Evolutionary conservation across 1,140 invertebrate genomes (phyloP), one percentile per base, ranked within the genome.

Genomic region (Goniozus legneri): DNA sequence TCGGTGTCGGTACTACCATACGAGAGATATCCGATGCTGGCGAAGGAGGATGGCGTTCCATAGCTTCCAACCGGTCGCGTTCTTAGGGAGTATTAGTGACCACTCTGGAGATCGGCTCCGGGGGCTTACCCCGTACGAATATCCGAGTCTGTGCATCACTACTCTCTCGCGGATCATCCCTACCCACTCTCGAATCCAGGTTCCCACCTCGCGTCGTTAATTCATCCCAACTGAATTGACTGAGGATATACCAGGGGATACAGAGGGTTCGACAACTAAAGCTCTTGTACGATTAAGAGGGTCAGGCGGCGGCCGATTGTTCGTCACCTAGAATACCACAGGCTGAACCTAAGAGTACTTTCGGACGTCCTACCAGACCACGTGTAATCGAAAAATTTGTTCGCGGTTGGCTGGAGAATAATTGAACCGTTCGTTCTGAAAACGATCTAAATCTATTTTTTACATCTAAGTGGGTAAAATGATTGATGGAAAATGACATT

Each of bases 71-170:
- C 44, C 43, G 33, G 51, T n/a, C 54, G 54, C 66, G 64, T 69
- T 69, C 67, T 71, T 69, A 71, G 63, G 56, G 61, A 63, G 65
- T 64, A 71, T 73, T 71, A 71, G 68, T 67, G 68, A 71, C 68
- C 71, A 71, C 68, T 71, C 67, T 63, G 54, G 60, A 58, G 65
- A 71, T 69, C 67, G 67, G 56, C n/a, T n/a, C 55, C 59, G 56
- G 61, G 62, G 58, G 51, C 52, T 62, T 61, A 62, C 57, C 53
- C 60, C 54, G n/a, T n/a, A 59, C 64, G 62, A 66, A 67, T 66
- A 67, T 65, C 64, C 46, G 47, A 27, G 16, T 46, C 33, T 47
- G 57, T 50, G 54, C 60, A 59, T 47, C 46, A 34, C 53, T 35
- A 40, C 52, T 60, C 50, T 49, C 60, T 57, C 52, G 42, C 48